Conservation (phyloP, 2,113 vertebrate genomes). For the Cynoglossus semilaevis region DNA sequence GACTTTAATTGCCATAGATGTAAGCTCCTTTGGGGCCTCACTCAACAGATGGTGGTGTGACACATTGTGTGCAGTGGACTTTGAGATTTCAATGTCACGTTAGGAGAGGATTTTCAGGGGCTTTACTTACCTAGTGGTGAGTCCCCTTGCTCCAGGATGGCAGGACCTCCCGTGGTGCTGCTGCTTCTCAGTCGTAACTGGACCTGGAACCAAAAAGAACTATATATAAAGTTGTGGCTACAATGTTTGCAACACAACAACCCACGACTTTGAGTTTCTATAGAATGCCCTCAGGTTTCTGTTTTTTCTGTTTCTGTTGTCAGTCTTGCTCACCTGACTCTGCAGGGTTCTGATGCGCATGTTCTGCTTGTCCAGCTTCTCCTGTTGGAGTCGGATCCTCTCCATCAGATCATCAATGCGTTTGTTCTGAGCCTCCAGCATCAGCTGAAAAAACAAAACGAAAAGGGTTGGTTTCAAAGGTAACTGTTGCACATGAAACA, state of each 20-base stretch:
- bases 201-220: constrained; percentile 48
- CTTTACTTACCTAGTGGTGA: constrained; percentile 70
- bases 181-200: constrained; percentile 43
- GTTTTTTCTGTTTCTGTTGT: neutral
- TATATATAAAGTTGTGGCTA: no score
- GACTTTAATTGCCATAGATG: constrained; percentile 65
- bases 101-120: constrained; percentile 25
- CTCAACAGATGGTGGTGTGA: constrained; percentile 60
- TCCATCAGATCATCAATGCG: constrained; percentile 86
- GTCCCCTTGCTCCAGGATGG: constrained; percentile 63
- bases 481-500: no score
- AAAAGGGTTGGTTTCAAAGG: neutral
- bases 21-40: constrained; percentile 56
- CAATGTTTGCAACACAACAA: no score
- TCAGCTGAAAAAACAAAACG: constrained; percentile 65
- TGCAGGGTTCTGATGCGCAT: constrained; percentile 85
- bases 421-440: constrained; percentile 84
- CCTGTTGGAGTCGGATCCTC: constrained; percentile 87
- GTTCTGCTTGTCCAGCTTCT: constrained; percentile 91
- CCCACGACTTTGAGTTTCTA: no score
- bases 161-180: constrained; percentile 24
- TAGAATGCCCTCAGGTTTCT: no score
- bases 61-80: constrained; percentile 40
- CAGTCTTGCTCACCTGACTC: constrained; percentile 60
- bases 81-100: constrained; percentile 35